These are phyloP conservation scores for Lepidurus packardi DNA, from an alignment of 1,140 invertebrate genomes.

Conservation along the genomic window DNA sequence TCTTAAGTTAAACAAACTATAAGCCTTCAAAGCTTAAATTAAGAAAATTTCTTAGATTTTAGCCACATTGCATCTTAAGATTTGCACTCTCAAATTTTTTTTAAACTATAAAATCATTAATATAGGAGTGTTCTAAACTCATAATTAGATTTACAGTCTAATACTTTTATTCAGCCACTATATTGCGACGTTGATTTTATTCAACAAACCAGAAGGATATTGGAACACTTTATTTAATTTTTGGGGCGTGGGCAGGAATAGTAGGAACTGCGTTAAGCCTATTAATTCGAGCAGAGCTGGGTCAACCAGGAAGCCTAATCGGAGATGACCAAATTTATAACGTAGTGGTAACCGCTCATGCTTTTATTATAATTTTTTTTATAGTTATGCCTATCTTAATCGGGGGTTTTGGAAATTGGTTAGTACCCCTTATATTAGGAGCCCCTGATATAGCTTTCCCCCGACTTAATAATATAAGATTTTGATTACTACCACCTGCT, in stretches of 20 bases:
- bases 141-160: slow-evolving; percentile 34
- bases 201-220: slow-evolving; percentile 72
- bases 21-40: slow-evolving; percentile 36
- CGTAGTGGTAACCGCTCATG: slow-evolving; percentile 63
- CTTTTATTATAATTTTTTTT: slow-evolving; percentile 74
- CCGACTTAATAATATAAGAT: slow-evolving; percentile 71
- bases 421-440: slow-evolving; percentile 64
- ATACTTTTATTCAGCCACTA: slow-evolving; percentile 47
- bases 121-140: neutral
- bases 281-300: slow-evolving; percentile 62
- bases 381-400: slow-evolving; percentile 70
- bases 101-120: neutral
- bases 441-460: slow-evolving; percentile 69
- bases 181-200: slow-evolving; percentile 49
- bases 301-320: slow-evolving; percentile 54
- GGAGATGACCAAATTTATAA: slow-evolving; percentile 65
- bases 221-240: slow-evolving; percentile 66
- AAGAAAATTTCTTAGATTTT: slow-evolving; percentile 27
- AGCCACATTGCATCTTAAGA: slow-evolving; percentile 1
- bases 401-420: slow-evolving; percentile 71
- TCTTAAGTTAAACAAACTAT: slow-evolving; percentile 37
- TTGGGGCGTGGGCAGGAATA: slow-evolving; percentile 60
- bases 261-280: slow-evolving; percentile 57
- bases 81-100: slow-evolving; percentile 29
- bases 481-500: slow-evolving; percentile 61